Evolutionary conservation across 2,113 vertebrate species (phyloP), one percentile per base, ranked within the genome.

Genomic region (Pelvicachromis taeniatus): DNA sequence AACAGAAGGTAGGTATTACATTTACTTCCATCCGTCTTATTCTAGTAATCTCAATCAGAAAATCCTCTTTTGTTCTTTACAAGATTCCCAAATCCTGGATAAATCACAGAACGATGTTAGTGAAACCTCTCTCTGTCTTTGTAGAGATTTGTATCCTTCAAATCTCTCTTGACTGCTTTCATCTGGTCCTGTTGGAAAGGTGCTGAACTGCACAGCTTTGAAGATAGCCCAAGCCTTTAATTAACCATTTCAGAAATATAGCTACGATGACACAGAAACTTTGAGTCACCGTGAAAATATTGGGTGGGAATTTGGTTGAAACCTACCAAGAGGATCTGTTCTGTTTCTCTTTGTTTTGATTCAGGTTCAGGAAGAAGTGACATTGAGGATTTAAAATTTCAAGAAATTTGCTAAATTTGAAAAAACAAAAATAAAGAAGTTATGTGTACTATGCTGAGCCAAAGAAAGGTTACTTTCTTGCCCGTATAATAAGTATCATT

Each of bases 1-100:
- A 85, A 81, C 63, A 14, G 17, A 40, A 77, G 70, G 78, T 70
- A 35, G 1, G 9, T 17, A 42, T 48, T 29, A 26, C 13, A 23
- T 42, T 48, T 48, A 26, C 26, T 50, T 19, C 16, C 45, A 19
- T 59, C 2, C 29, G 59, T 70, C 56, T 11, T 65, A 87, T 78
- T 88, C 85, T 82, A n/a, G 5, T 89, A 81, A 88, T 82, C 84
- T 70, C 42, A 53, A 40, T 10, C 31, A 52, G 61, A 80, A 85
- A 87, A 87, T 78, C 88, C 75, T 82, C 56, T 84, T 87, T 88
- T 17, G 77, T 80, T 88, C 80, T 79, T 85, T 85, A 92, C 86
- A 89, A 85, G 88, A 84, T 77, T 89, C 78, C 7, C 38, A 81
- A 90, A 90, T 90, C 89, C 80, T 33, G 4, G 45, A 58, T 87